Evolutionary conservation across 2,888 invertebrate species (phyloP), one percentile per base, ranked within the genome.

Genomic region (Thecophora atra): DNA sequence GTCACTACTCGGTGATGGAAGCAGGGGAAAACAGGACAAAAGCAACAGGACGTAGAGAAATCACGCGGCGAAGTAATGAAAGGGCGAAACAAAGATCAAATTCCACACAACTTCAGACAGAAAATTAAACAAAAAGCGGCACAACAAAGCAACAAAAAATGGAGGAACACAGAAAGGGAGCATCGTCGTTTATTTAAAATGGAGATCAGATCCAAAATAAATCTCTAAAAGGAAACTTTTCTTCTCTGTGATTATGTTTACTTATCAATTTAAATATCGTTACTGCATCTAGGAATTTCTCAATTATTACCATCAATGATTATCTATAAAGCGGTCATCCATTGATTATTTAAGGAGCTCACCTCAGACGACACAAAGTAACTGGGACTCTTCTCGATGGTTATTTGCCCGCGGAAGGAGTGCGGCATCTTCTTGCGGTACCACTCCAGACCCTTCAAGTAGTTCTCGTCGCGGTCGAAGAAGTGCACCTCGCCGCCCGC

Each of bases 301-400:
- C n/a, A n/a, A n/a, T n/a, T n/a, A n/a, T n/a, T n/a, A n/a, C n/a
- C n/a, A n/a, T n/a, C n/a, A n/a, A n/a, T n/a, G n/a, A n/a, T n/a
- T n/a, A n/a, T n/a, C n/a, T n/a, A n/a, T n/a, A n/a, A n/a, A n/a
- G n/a, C n/a, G n/a, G n/a, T n/a, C n/a, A n/a, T n/a, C n/a, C n/a
- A n/a, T n/a, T 5, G 11, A 24, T 3, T 11, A 19, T 6, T 30
- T 52, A 11, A 11, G 7, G 37, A 30, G 82, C 90, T 90, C 86
- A 96, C 98, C 90, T 95, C 94, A 17, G 95, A 94, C 71, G 96
- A 96, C 62, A 98, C 96, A 88, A 99, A 99, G 88, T 99, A 99
- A 81, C 97, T 96, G 6, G 99, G 99, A 80, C 97, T 98, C 88
- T 99, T 99, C 87, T 99, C 99, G 79, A 98, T 94, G 71, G 97